phyloP scores from a whole-genome alignment of 1,140 invertebrate species.

The Bombus difficillimus region DNA sequence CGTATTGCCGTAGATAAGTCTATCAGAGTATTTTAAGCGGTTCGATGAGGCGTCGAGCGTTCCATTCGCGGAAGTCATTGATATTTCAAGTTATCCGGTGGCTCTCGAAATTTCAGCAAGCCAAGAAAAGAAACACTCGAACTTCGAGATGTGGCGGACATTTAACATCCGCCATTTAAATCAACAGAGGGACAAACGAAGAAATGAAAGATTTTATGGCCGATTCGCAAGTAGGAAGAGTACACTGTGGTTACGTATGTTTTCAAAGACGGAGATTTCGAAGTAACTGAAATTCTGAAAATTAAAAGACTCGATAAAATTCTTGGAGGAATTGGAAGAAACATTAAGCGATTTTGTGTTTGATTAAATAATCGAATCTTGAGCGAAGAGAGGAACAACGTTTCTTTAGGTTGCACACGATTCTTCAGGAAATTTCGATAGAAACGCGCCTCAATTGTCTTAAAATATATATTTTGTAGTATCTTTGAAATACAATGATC shows the following conservation, averaged over 20 bases:
- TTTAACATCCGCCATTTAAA: background rate
- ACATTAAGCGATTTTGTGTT: background rate
- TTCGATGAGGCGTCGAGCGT: slow-evolving; percentile 38
- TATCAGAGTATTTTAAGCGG: slow-evolving; percentile 52
- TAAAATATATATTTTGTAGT: too few species aligned
- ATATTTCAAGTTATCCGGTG: slow-evolving; percentile 31
- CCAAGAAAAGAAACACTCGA: slow-evolving; percentile 45
- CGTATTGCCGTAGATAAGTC: slow-evolving; percentile 24
- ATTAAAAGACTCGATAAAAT: too few species aligned
- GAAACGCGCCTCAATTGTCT: too few species aligned
- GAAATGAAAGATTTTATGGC: background rate
- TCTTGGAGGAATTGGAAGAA: background rate
- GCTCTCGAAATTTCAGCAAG: background rate
- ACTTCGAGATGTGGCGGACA: background rate
- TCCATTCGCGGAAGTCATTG: slow-evolving; percentile 4
- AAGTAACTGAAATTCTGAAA: background rate
- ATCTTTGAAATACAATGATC: too few species aligned
- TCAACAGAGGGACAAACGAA: too few species aligned
- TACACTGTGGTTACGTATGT: background rate
- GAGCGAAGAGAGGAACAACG: background rate
- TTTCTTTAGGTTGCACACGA: background rate
- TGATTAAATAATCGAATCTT: background rate
- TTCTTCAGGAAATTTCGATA: background rate
- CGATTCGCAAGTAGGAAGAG: background rate
- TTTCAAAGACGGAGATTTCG: too few species aligned